Base-by-base conservation (phyloP, 2,113 vertebrate genomes). In the Prunella fulvescens region DNA sequence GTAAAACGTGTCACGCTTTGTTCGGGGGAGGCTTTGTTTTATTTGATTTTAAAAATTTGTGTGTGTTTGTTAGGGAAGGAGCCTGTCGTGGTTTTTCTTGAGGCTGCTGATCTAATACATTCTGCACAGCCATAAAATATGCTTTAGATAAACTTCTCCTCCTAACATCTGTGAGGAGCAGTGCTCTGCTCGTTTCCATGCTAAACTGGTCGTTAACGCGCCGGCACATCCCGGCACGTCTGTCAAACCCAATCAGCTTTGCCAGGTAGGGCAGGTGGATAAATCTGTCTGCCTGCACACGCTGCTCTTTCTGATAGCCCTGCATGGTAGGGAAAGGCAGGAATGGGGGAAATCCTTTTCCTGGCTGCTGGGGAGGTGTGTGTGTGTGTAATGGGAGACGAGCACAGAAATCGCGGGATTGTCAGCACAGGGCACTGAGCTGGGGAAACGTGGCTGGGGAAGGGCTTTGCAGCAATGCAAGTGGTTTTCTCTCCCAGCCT, bases 151-250 rank as follows among this genome's bases (percentile, higher is more conserved):
- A 70, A 84, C 50, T 94, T 90, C 58, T 53, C 62, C 47, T 37
- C 16, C 45, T 29, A 33, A 76, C 58, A 50, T 29, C 64, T 48
- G 79, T 2, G 88, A 94, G 91, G 87, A 76, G 79, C 78, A 2
- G 3, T 7, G 76, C 82, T 86, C 20, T 23, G 82, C 82, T 19
- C 14, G 50, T 96, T 97, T 92, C 96, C 74, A 78, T 86, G 90
- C 91, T 96, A 86, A 97, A 82, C 72, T 35, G 91, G 91, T 96
- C 86, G 26, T 97, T 96, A 96, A 92, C 84, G 95, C 90, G 67
- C 62, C 42, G 2, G 67, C 78, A 91, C 77, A 80, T 50, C 86
- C 81, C 76, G 4, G 5, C 28, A 45, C 64, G 90, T 95, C 95
- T 64, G 22, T 95, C 97, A 97, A 82, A 92, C 78, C 76, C 87